Percentiles rank a stretch among this genome's conserved stretches.
These are phyloP conservation scores for Eubasilissa splendida DNA, from an alignment of 2,888 invertebrate species.

Conservation along the genomic window DNA sequence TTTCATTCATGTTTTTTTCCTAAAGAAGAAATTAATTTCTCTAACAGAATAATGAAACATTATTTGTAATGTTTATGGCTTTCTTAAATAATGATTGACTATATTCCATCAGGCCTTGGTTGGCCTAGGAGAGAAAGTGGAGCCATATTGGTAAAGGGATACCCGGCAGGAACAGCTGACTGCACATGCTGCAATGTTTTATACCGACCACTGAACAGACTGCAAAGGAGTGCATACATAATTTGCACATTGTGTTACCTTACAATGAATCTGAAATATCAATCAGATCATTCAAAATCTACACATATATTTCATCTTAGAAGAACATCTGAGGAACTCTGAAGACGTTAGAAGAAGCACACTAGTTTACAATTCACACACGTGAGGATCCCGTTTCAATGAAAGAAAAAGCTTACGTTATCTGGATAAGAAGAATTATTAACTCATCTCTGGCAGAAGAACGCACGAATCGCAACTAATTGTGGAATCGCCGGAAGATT, in stretches of 20 bases:
- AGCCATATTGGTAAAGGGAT: constrained; percentile 54
- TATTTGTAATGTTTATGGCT: constrained; percentile 25
- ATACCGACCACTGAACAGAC: constrained; percentile 29
- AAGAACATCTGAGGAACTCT: not conserved
- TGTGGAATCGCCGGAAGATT: constrained; percentile 19
- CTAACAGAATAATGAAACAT: constrained; percentile 15
- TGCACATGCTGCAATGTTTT: constrained; percentile 47
- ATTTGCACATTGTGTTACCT: not conserved
- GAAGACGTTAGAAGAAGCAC: constrained; percentile 11
- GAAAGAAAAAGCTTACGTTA: not conserved
- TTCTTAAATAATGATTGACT: constrained; percentile 52
- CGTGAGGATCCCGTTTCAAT: not conserved
- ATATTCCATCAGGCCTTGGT: constrained; percentile 58
- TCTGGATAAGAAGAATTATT: not conserved
- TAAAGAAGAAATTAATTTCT: constrained; percentile 3
- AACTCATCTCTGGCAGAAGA: not conserved
- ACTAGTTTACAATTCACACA: not conserved
- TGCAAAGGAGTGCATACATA: not conserved
- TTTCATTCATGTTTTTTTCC: constrained; percentile 26
- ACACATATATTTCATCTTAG: constrained; percentile 9
- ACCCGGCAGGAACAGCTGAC: constrained; percentile 49
- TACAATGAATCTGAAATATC: not conserved
- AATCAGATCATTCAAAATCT: constrained; percentile 6
- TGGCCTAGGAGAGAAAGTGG: constrained; percentile 57
- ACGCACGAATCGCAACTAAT: not conserved